Evolutionary conservation across 2,113 vertebrate genomes (phyloP), one percentile per base, ranked within the genome.

Genomic region (Ceyx margarethae): DNA sequence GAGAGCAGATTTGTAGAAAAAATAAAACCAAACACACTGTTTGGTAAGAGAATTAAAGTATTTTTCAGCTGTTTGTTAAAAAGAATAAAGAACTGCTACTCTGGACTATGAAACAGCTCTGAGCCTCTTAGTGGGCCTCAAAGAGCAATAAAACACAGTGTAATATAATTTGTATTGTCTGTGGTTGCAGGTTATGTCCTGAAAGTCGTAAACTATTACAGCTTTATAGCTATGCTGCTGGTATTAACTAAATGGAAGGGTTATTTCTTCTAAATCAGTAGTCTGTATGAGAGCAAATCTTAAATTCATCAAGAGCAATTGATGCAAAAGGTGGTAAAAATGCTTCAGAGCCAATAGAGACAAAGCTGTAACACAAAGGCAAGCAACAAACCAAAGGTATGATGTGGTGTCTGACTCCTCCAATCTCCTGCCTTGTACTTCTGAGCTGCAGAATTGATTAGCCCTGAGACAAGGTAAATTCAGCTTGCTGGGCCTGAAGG

Each of bases 111-210:
- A 90, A 89, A 82, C 57, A 35, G 73, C 64, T 50, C 71, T 58
- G 91, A 94, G 90, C 67, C 68, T 91, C 83, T 91, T 86, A 72
- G 37, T 76, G 56, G 60, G 93, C 94, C 92, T 95, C 91, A 71
- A 89, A 93, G 14, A 81, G 89, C 91, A 69, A 77, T 95, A 89
- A 97, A 96, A 82, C 67, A 93, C 81, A 35, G 74, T 67, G 93
- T 86, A 89, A 91, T 96, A 94, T 94, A 95, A 97, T 97, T 96
- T 96, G 96, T 95, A 95, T 96, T 96, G 96, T 97, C 96, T 97
- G 95, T 94, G 94, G 96, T 91, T 97, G 93, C 93, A 96, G 96
- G 97, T 96, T 97, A 92, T 87, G 96, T 96, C 96, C 95, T 94
- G 95, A 86, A 96, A 96, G 96, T 83, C 23, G 53, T 97, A 97